A percentile compares a stretch with the other conserved stretches of the same genome.
Conservation (phyloP, 2,797 vertebrate genomes). For the Antennarius maculatus region DNA sequence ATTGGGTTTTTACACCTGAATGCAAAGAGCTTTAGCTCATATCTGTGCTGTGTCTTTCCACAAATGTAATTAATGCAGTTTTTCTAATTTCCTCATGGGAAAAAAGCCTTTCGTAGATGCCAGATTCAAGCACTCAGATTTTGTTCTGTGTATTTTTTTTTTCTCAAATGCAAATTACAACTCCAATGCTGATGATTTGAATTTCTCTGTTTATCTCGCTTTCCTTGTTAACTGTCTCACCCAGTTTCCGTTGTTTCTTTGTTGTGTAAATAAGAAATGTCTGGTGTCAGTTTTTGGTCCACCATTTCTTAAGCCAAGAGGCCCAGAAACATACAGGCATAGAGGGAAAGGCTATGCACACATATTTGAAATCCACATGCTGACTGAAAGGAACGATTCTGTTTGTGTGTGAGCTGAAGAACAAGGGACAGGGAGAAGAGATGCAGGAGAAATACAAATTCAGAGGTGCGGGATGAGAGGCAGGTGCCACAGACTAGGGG, state of each 20-base stretch:
- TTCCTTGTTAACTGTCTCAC: constrained; percentile 3
- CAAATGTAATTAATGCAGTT: constrained; percentile 20
- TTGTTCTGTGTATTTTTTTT: not conserved
- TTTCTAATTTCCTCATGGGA: constrained; percentile 3
- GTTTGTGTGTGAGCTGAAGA: constrained; percentile 25
- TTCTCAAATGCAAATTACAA: constrained; percentile 33
- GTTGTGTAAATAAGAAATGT: constrained; percentile 38
- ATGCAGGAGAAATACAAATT: constrained; percentile 41
- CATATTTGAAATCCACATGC: constrained; percentile 28
- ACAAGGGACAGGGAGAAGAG: constrained; percentile 24
- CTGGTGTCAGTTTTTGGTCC: constrained; percentile 27
- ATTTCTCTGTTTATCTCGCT: constrained; percentile 3
- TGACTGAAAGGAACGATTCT: constrained; percentile 33
- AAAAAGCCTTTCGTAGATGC: constrained; percentile 9
- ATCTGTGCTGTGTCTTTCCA: not conserved
- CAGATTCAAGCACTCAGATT: constrained; percentile 18
- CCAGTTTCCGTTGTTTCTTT: constrained; percentile 22
- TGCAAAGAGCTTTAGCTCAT: constrained; percentile 9
- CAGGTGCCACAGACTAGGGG: constrained; percentile 28
- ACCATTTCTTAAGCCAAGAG: constrained; percentile 22
- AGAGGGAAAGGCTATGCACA: constrained; percentile 2
- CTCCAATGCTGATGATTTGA: constrained; percentile 19
- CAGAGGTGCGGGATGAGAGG: constrained; percentile 42
- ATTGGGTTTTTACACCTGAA: constrained; percentile 18
- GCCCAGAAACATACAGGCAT: not conserved